These are phyloP conservation scores for Sminthurinus aureus DNA, from an alignment of 2,888 invertebrate genomes.

Conservation along the genomic window DNA sequence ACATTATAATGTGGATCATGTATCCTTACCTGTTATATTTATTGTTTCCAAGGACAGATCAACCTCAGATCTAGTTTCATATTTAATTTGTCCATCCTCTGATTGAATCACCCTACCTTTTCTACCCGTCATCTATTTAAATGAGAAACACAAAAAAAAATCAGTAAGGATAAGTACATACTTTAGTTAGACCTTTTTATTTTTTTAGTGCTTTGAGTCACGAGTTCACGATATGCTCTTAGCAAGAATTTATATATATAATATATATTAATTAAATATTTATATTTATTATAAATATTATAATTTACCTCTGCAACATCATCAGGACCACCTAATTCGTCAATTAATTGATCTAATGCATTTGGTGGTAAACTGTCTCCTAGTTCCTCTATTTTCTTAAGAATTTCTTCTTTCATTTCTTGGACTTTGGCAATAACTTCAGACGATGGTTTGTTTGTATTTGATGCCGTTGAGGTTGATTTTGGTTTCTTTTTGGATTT, in stretches of 20 bases:
- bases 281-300: too few species aligned
- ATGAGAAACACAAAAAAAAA: slow-evolving; percentile 11
- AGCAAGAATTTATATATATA: too few species aligned
- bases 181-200: too few species aligned
- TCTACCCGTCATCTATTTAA: slow-evolving; percentile 89
- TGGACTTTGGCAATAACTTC: slow-evolving; percentile 89
- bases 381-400: slow-evolving; percentile 83
- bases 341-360: slow-evolving; percentile 97
- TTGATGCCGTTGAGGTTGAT: slow-evolving; percentile 38
- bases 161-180: neutral
- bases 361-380: slow-evolving; percentile 93
- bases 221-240: too few species aligned
- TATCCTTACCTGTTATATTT: slow-evolving; percentile 93
- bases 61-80: slow-evolving; percentile 92
- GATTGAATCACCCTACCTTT: slow-evolving; percentile 92
- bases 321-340: slow-evolving; percentile 96
- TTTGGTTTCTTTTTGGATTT: slow-evolving; percentile 27
- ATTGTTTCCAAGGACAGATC: slow-evolving; percentile 97
- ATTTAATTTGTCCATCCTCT: slow-evolving; percentile 90
- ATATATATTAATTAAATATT: too few species aligned
- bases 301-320: slow-evolving; percentile 87
- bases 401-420: slow-evolving; percentile 90
- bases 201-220: too few species aligned
- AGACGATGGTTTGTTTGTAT: slow-evolving; percentile 5
- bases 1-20: too few species aligned